These are phyloP conservation scores for Hirudo medicinalis DNA, from an alignment of 1,140 invertebrate genomes.

Conservation along the genomic window DNA sequence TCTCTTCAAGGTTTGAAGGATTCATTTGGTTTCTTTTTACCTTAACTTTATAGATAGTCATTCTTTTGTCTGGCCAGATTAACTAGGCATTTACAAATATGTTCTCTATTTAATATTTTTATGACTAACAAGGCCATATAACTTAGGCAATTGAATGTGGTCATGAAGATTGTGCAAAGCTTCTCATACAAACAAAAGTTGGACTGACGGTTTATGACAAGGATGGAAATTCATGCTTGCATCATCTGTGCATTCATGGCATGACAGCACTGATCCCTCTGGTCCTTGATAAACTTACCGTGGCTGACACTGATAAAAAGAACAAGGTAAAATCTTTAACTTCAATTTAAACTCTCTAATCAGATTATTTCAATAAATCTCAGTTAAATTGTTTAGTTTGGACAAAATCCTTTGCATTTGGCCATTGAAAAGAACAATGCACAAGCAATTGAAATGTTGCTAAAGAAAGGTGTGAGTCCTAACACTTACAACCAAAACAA, in stretches of 20 bases:
- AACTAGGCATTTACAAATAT: not conserved
- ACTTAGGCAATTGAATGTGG: conserved; percentile 8
- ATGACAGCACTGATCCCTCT: not conserved
- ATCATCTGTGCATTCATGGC: not conserved
- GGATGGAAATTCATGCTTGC: not conserved
- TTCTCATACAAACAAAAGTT: conserved; percentile 5
- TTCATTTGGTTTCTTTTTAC: not conserved
- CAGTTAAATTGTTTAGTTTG: not conserved
- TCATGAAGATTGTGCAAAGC: conserved; percentile 6
- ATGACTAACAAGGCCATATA: not conserved
- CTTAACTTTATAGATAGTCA: not conserved
- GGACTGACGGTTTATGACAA: not conserved
- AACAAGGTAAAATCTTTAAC: not conserved
- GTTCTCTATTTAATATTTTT: not conserved
- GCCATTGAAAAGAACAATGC: conserved; percentile 5
- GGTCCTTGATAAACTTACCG: not conserved
- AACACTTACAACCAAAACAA: not conserved
- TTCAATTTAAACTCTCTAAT: not conserved
- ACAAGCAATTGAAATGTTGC: not conserved
- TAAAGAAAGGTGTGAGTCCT: not conserved
- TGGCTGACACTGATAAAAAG: not conserved
- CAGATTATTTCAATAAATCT: not conserved
- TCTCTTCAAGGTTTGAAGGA: conserved; percentile 11
- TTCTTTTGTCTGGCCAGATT: not conserved
- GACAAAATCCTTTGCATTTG: conserved; percentile 1